Percentiles rank a stretch among this genome's conserved stretches.
These are phyloP conservation scores for human (Homo sapiens) DNA, from an alignment of 2,113 vertebrate species.

Conservation along the genomic window DNA sequence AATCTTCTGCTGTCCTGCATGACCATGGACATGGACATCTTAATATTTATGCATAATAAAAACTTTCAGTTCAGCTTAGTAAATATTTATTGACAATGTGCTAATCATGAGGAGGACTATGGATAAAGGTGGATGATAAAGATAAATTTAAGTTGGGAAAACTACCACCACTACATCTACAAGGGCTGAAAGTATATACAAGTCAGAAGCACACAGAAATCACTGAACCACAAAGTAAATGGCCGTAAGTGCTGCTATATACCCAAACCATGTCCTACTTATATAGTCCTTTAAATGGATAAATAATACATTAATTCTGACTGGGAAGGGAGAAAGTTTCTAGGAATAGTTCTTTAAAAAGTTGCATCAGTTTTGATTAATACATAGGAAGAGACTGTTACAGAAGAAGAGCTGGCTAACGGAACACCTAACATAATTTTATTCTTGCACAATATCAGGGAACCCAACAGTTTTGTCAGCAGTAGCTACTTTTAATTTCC, in stretches of 20 bases:
- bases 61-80: not conserved
- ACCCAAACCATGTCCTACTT: not conserved
- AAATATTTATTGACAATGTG: not conserved
- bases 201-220: not conserved
- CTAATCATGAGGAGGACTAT: not conserved
- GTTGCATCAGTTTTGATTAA: not conserved
- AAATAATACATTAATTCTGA: not conserved
- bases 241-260: not conserved
- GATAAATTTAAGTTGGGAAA: not conserved
- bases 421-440: not conserved
- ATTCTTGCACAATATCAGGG: not conserved
- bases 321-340: not conserved
- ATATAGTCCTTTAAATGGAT: not conserved
- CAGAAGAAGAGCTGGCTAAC: not conserved
- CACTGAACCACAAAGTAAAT: not conserved
- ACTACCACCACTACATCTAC: not conserved
- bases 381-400: not conserved
- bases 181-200: not conserved
- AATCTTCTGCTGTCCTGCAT: too few species aligned
- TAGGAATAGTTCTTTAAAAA: not conserved
- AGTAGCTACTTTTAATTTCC: conserved; percentile 4
- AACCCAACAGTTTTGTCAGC: not conserved
- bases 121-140: not conserved
- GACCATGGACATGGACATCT: too few species aligned
- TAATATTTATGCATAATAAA: too few species aligned